These are phyloP conservation scores for Cyphomyrus discorhynchus DNA, from an alignment of 2,113 vertebrate species.

Conservation along the genomic window DNA sequence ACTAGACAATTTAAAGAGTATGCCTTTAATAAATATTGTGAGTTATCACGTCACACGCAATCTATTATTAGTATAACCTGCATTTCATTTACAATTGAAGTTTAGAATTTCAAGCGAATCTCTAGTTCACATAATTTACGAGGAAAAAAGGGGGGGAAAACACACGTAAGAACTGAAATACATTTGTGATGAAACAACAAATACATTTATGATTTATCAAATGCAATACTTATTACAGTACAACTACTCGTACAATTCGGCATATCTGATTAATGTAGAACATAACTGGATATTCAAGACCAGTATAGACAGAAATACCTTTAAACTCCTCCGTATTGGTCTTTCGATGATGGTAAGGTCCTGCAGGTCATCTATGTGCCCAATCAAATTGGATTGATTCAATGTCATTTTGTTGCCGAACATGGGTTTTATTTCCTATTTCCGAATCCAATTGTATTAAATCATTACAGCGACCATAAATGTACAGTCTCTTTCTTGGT, in stretches of 20 bases:
- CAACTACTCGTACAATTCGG: neutral
- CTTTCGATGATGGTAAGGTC: conserved; percentile 73
- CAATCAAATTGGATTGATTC: conserved; percentile 64
- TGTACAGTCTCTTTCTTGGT: neutral
- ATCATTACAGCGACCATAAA: neutral
- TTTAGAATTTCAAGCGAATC: neutral
- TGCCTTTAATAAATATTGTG: neutral
- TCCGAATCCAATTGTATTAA: neutral
- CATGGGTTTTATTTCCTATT: neutral
- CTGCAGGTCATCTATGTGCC: conserved; percentile 74
- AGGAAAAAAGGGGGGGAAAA: neutral
- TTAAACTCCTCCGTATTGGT: conserved; percentile 71
- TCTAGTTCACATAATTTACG: neutral
- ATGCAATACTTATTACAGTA: neutral
- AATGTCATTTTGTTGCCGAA: conserved; percentile 62
- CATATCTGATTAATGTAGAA: neutral
- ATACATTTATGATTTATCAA: neutral
- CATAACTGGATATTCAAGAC: neutral
- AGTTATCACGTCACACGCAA: neutral
- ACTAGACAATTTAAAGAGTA: neutral
- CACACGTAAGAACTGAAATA: neutral
- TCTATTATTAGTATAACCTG: neutral
- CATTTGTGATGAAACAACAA: neutral
- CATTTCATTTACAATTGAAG: neutral
- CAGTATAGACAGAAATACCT: conserved; percentile 50